These are phyloP conservation scores for Thalassaphorura encarpata DNA, from an alignment of 1,140 invertebrate genomes.

Conservation along the genomic window DNA sequence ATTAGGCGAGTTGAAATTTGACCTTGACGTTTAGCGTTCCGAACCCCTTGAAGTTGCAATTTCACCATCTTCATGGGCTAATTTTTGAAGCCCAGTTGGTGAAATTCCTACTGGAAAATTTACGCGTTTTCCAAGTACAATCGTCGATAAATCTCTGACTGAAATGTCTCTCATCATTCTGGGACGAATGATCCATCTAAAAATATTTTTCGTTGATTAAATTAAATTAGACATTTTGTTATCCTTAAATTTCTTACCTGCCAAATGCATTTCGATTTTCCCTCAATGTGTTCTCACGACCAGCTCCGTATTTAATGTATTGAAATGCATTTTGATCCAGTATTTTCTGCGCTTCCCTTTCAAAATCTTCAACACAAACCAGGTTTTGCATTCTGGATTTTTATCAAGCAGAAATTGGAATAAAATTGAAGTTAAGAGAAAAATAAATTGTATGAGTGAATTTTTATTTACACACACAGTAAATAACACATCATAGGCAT, in stretches of 20 bases:
- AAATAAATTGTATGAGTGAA: no score
- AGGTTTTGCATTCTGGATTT: neutral
- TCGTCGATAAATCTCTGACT: constrained; percentile 50
- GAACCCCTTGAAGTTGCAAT: constrained; percentile 59
- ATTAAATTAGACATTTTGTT: no score
- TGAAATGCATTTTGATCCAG: constrained; percentile 47
- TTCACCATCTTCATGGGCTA: constrained; percentile 87
- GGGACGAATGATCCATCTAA: constrained; percentile 51
- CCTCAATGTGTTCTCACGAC: constrained; percentile 61
- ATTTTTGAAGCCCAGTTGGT: constrained; percentile 83
- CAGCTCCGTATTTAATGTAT: constrained; percentile 82
- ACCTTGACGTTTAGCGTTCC: constrained; percentile 48
- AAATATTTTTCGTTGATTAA: no score
- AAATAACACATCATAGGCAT: no score
- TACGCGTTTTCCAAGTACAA: constrained; percentile 52
- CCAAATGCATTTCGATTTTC: constrained; percentile 31
- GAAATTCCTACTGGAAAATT: constrained; percentile 75
- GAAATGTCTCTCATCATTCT: constrained; percentile 66
- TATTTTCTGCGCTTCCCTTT: neutral
- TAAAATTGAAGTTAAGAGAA: neutral
- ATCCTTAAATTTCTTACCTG: constrained; percentile 14
- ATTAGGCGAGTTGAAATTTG: no score
- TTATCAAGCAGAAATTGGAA: neutral
- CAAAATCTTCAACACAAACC: neutral
- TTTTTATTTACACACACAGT: no score